These are phyloP conservation scores for Hydrolagus colliei DNA, from an alignment of 2,797 vertebrate species.

Conservation along the genomic window DNA sequence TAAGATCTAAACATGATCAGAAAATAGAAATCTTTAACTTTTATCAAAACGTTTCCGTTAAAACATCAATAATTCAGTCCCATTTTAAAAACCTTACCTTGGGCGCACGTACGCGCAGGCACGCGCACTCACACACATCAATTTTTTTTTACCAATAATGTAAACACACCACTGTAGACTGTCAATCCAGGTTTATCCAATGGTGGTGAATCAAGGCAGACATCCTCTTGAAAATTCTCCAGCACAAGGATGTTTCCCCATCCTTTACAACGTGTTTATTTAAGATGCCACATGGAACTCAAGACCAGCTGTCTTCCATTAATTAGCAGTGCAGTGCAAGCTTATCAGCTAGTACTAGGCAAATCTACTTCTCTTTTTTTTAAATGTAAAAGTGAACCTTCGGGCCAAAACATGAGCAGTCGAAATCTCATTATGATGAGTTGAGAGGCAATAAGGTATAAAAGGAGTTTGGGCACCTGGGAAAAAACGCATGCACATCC, in stretches of 20 bases:
- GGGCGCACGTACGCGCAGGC: neutral
- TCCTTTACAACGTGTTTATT: slow-evolving; percentile 38
- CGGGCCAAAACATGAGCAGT: slow-evolving; percentile 19
- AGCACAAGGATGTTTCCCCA: slow-evolving; percentile 6
- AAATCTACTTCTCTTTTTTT: slow-evolving; percentile 6
- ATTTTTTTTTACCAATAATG: slow-evolving; percentile 16
- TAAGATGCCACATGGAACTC: neutral
- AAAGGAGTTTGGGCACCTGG: slow-evolving; percentile 26
- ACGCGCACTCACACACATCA: neutral
- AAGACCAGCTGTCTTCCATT: slow-evolving; percentile 20
- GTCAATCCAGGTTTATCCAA: slow-evolving; percentile 48
- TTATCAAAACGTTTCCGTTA: neutral
- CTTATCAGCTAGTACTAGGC: slow-evolving; percentile 31
- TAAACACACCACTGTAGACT: slow-evolving; percentile 25
- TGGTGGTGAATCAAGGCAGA: slow-evolving; percentile 51
- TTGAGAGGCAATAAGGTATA: slow-evolving; percentile 13
- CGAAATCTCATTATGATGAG: slow-evolving; percentile 30
- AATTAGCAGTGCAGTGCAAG: slow-evolving; percentile 30
- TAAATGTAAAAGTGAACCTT: slow-evolving; percentile 12
- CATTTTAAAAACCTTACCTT: slow-evolving; percentile 29
- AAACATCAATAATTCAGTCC: neutral
- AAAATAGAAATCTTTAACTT: neutral
- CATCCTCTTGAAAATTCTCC: slow-evolving; percentile 44
- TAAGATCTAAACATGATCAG: neutral
- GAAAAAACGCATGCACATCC: slow-evolving; percentile 29